Percentiles rank a stretch among this genome's conserved stretches.
These are phyloP conservation scores for Drosophila leonis DNA, from an alignment of 2,888 invertebrate species.

Conservation along the genomic window DNA sequence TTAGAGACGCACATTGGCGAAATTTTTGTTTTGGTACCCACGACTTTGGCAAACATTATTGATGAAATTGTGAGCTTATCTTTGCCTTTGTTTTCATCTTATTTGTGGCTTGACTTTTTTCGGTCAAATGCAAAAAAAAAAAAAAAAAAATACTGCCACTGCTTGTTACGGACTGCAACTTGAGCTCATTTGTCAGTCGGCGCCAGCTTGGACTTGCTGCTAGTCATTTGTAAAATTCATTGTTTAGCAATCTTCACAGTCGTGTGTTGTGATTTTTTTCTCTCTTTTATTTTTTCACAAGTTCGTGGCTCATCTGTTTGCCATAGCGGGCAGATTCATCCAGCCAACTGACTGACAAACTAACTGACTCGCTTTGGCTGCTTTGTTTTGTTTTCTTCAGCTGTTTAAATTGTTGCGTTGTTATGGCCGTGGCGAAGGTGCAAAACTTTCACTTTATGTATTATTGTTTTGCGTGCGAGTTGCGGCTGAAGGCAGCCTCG, in stretches of 20 bases:
- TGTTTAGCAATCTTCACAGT: constrained; percentile 56
- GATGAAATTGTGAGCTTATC: constrained; percentile 36
- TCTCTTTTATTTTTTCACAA: constrained; percentile 49
- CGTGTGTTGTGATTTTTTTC: constrained; percentile 50
- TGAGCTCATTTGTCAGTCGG: constrained; percentile 73
- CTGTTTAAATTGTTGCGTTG: constrained; percentile 62
- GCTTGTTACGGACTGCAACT: constrained; percentile 36
- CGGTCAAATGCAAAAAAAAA: constrained; percentile 50
- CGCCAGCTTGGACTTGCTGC: constrained; percentile 60
- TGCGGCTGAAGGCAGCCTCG: constrained; percentile 42
- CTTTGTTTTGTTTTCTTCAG: constrained; percentile 51
- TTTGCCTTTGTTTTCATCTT: constrained; percentile 20
- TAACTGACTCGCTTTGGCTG: constrained; percentile 55
- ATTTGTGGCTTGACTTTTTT: constrained; percentile 32
- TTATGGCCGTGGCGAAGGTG: constrained; percentile 59
- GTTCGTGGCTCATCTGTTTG: constrained; percentile 64
- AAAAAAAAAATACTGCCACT: constrained; percentile 44
- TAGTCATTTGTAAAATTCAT: constrained; percentile 78
- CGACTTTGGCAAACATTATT: constrained; percentile 54
- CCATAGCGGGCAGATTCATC: constrained; percentile 43
- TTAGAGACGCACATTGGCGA: constrained; percentile 54
- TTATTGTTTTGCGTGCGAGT: constrained; percentile 73
- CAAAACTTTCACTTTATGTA: constrained; percentile 81
- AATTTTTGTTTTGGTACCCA: constrained; percentile 50
- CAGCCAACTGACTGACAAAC: constrained; percentile 64